Evolutionary conservation across 2,797 vertebrate species (phyloP).

Genomic region (Nothura maculosa): DNA sequence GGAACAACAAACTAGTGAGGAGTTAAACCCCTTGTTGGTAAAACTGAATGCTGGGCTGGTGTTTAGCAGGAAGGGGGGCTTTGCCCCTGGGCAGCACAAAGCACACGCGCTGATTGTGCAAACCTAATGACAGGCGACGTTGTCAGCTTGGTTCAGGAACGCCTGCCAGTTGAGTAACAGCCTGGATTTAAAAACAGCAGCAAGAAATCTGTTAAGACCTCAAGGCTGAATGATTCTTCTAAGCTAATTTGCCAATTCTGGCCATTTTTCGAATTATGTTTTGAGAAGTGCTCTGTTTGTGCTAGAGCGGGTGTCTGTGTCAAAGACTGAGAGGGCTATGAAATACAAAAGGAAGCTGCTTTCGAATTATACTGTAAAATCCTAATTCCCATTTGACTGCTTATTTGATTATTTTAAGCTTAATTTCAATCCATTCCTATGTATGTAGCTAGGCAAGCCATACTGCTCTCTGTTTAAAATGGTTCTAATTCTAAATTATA

Average conservation of each 20-base stretch:
- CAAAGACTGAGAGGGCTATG: background rate
- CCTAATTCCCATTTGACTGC: fast-evolving
- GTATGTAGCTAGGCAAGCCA: background rate
- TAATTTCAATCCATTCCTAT: background rate
- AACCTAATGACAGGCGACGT: background rate
- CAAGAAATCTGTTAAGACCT: background rate
- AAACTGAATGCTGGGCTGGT: background rate
- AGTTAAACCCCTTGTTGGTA: background rate
- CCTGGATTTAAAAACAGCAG: background rate
- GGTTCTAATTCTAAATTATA: background rate
- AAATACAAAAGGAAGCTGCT: background rate
- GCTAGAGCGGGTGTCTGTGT: background rate
- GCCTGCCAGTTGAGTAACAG: background rate
- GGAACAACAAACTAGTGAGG: too few species aligned
- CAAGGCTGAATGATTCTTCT: background rate
- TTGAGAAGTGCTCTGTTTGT: background rate
- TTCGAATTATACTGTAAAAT: background rate
- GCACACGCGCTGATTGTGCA: fast-evolving
- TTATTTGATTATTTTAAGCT: background rate
- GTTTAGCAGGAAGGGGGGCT: background rate
- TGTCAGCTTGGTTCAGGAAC: background rate
- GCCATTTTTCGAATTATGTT: too few species aligned
- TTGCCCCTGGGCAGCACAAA: background rate
- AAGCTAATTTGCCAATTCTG: background rate
- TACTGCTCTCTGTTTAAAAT: background rate